Evolutionary conservation across 2,888 invertebrate genomes (phyloP).

Genomic region (Melanophora roralis): DNA sequence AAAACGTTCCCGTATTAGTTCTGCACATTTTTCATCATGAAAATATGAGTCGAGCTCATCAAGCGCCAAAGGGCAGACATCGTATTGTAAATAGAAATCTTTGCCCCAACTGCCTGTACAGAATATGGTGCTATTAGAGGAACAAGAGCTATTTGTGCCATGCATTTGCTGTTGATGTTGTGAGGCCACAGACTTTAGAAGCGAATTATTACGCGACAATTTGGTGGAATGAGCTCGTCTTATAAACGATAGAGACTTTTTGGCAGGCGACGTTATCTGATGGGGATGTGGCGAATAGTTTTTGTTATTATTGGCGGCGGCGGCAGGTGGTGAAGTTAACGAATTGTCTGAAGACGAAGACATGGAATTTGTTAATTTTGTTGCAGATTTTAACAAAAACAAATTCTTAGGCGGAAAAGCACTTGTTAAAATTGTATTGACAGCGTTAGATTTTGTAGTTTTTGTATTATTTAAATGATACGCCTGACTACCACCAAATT

Average conservation of each 20-base stretch:
- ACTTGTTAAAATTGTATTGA: conserved; percentile 69
- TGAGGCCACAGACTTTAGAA: conserved; percentile 80
- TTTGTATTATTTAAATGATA: conserved; percentile 63
- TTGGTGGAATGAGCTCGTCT: conserved; percentile 86
- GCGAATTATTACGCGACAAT: conserved; percentile 82
- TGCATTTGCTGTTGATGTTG: conserved; percentile 66
- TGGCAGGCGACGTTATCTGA: conserved; percentile 77
- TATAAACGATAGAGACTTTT: conserved; percentile 82
- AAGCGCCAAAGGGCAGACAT: conserved; percentile 73
- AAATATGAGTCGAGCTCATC: conserved; percentile 75
- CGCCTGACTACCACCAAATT: conserved; percentile 69
- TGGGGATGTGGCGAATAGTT: conserved; percentile 69
- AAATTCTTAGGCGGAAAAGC: conserved; percentile 77
- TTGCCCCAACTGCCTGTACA: conserved; percentile 72
- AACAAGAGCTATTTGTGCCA: conserved; percentile 63
- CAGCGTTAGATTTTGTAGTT: conserved; percentile 26
- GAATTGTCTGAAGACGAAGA: conserved; percentile 59
- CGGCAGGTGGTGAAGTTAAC: conserved; percentile 65
- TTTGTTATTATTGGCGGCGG: conserved; percentile 68
- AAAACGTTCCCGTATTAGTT: conserved; percentile 75
- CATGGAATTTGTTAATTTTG: conserved; percentile 66
- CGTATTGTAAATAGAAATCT: conserved; percentile 73
- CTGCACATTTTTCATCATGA: conserved; percentile 74
- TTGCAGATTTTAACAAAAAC: conserved; percentile 75
- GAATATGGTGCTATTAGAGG: conserved; percentile 41